Base-by-base conservation (phyloP, 2,888 invertebrate species). In the Aphodius sticticus region DNA sequence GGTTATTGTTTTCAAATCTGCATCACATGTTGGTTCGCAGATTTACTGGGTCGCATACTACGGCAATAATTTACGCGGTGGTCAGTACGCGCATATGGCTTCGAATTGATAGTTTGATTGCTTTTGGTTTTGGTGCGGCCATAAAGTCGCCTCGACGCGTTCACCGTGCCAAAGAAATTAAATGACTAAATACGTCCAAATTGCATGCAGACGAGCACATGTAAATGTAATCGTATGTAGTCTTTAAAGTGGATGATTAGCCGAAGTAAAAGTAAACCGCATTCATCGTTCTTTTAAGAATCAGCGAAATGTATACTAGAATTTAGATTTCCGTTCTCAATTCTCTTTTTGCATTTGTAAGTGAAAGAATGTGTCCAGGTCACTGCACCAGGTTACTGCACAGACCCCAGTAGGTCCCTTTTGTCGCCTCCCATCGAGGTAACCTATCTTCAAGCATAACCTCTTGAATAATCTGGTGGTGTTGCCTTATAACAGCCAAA, bases 1-100 rank as follows among this genome's bases (percentile, higher is more conserved):
- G 74, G 74, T 74, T 74, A 74, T 74, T 74, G 74, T 74, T 74
- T 74, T 74, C 74, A 74, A 74, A 74, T 74, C 36, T 35, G n/a
- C 35, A 74, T 35, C 36, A 35, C 37, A 37, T 74, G 74, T 74
- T 37, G 36, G 74, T 37, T 35, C 53, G 53, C 12, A 36, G 74
- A 74, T 74, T 74, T 74, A 74, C 74, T 74, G 74, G 74, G 74
- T 74, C 74, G 74, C 74, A 53, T 12, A 53, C 53, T 53, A 53
- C 12, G 53, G 53, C 53, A 53, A 53, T 53, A 53, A 53, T 53
- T 53, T 53, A 53, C 53, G 53, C 53, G 53, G 2, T 53, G 53
- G 12, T 5, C 53, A 53, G 2, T 53, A 53, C 12, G 53, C 53
- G 53, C 53, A 53, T 53, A 53, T 53, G 53, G 53, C 53, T 9